Conservation (phyloP, 2,888 invertebrate species). For the Emmelina monodactyla region DNA sequence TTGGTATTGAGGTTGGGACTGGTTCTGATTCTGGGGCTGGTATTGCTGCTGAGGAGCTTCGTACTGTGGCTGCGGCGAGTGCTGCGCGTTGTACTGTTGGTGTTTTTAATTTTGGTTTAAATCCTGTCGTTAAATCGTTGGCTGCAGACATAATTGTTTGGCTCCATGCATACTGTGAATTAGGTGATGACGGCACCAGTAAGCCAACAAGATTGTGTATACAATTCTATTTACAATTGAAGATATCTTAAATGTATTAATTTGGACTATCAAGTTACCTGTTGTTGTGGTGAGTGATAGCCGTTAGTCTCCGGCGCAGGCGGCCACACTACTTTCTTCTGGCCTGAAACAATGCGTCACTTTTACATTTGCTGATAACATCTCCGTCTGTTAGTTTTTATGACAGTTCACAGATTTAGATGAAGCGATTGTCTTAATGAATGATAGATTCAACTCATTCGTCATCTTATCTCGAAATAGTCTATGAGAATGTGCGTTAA, state of each 20-base stretch:
- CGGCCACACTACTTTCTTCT: slow-evolving; percentile 89
- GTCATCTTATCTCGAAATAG: too few species aligned
- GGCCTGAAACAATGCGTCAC: slow-evolving; percentile 68
- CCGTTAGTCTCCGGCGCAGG: slow-evolving; percentile 76
- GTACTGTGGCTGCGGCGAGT: slow-evolving; percentile 31
- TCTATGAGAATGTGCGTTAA: too few species aligned
- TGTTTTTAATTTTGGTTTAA: too few species aligned
- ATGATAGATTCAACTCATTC: too few species aligned
- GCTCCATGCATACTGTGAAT: too few species aligned
- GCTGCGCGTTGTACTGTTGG: slow-evolving; percentile 58
- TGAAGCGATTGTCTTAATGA: not conserved
- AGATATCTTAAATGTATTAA: too few species aligned
- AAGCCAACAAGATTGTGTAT: too few species aligned
- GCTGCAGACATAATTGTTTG: too few species aligned
- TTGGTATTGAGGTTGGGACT: slow-evolving; percentile 43
- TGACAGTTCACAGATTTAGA: not conserved
- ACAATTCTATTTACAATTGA: too few species aligned
- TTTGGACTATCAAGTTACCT: slow-evolving; percentile 6
- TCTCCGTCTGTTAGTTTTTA: not conserved
- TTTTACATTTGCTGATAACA: not conserved
- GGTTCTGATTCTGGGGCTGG: slow-evolving; percentile 42
- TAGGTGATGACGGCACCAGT: too few species aligned
- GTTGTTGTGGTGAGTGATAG: slow-evolving; percentile 62
- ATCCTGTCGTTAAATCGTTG: too few species aligned
- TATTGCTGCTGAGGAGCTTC: slow-evolving; percentile 24